A percentile compares a stretch with the other conserved stretches of the same genome.
Evolutionary conservation across 2,888 invertebrate genomes (phyloP).

Genomic region (Caenorhabditis japonica): DNA sequence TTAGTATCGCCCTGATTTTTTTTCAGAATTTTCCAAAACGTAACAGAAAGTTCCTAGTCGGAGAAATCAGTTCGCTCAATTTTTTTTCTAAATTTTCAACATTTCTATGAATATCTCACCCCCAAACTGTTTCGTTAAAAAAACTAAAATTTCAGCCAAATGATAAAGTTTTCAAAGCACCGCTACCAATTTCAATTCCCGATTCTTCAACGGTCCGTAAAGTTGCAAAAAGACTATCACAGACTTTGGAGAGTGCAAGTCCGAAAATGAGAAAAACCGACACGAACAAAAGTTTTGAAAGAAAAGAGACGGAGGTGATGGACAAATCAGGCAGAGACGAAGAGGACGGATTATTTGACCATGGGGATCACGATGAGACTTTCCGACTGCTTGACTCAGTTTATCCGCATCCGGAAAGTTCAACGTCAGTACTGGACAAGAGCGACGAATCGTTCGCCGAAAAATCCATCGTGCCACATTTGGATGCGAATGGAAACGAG

Average conservation of each 20-base stretch:
- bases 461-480: constrained; percentile 1
- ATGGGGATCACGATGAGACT: constrained; percentile 4
- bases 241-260: constrained; percentile 5
- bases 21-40: no score
- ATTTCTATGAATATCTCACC: no score
- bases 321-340: constrained; percentile 13
- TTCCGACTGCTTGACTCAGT: not conserved
- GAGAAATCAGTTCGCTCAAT: no score
- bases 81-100: no score
- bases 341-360: not conserved
- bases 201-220: constrained; percentile 14
- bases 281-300: constrained; percentile 1
- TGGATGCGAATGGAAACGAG: not conserved
- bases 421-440: constrained; percentile 4
- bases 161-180: no score
- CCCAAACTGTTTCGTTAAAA: no score
- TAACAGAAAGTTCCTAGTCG: no score
- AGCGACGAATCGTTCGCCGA: constrained; percentile 1
- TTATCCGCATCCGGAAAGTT: constrained; percentile 2
- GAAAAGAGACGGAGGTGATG: constrained; percentile 33
- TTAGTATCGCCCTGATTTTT: no score
- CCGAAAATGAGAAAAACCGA: constrained; percentile 14
- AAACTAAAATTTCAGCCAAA: no score
- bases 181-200: constrained; percentile 6
- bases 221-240: constrained; percentile 24